A percentile compares a stretch with the other conserved stretches of the same genome.
Conservation (phyloP, 2,888 invertebrate species). For the Embidobia sp. region DNA sequence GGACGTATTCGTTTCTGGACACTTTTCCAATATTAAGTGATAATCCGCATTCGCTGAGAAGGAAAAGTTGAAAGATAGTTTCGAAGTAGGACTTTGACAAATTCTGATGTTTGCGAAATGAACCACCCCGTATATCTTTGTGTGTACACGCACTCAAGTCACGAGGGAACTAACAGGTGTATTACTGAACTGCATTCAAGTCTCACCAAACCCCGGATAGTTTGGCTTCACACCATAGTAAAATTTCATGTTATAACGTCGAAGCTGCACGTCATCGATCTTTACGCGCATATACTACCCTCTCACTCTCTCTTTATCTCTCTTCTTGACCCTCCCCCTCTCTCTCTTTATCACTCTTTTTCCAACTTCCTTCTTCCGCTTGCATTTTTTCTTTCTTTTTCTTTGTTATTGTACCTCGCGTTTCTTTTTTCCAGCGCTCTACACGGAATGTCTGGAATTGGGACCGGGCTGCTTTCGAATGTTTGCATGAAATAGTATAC, state of each 20-base stretch:
- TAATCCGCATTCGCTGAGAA: too few species aligned
- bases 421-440: conserved; percentile 19
- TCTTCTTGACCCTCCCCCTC: conserved; percentile 1
- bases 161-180: conserved; percentile 50
- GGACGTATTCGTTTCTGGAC: too few species aligned
- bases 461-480: conserved; percentile 20
- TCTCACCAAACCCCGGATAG: conserved; percentile 33
- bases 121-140: conserved; percentile 5
- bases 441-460: conserved; percentile 20
- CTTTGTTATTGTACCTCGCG: background rate
- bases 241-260: conserved; percentile 37
- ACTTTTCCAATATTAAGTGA: too few species aligned
- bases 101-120: background rate
- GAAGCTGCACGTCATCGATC: conserved; percentile 44
- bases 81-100: too few species aligned
- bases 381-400: too few species aligned
- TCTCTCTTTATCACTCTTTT: too few species aligned
- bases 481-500: conserved; percentile 38
- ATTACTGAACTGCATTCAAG: conserved; percentile 53
- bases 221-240: conserved; percentile 43
- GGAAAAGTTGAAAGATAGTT: too few species aligned
- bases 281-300: conserved; percentile 24
- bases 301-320: background rate
- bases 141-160: conserved; percentile 23
- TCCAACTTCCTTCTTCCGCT: background rate